Evolutionary conservation across 1,140 invertebrate species (phyloP).

Genomic region (Pseudoatta argentina): DNA sequence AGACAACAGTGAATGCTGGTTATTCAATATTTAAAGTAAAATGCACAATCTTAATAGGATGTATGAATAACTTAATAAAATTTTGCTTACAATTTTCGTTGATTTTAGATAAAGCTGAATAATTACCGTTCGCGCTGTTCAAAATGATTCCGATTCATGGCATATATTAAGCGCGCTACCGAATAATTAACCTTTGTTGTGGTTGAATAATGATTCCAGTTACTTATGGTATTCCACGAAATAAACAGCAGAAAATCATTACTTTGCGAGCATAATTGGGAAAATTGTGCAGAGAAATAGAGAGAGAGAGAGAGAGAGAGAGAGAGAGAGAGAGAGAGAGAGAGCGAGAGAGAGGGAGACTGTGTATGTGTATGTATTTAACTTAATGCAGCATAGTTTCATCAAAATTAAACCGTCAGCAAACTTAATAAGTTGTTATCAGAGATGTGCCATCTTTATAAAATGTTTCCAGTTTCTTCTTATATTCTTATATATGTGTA

Average conservation of each 20-base stretch:
- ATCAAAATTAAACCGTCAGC: constrained; percentile 1
- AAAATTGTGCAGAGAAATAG: not conserved
- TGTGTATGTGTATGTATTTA: not conserved
- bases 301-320: not conserved
- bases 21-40: not conserved
- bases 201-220: constrained; percentile 15
- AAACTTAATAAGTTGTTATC: constrained; percentile 33
- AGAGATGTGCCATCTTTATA: not conserved
- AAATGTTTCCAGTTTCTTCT: constrained; percentile 23
- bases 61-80: constrained; percentile 12
- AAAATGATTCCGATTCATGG: constrained; percentile 51
- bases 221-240: constrained; percentile 49
- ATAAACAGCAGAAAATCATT: constrained; percentile 44
- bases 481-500: not conserved
- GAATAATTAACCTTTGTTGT: constrained; percentile 53
- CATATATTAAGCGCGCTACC: constrained; percentile 30
- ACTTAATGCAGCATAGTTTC: constrained; percentile 30
- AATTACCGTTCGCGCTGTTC: not conserved
- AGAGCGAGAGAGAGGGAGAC: not conserved
- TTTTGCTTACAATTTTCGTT: constrained; percentile 12
- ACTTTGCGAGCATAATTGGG: constrained; percentile 21
- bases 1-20: not conserved
- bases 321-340: not conserved
- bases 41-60: not conserved
- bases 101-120: constrained; percentile 35